Evolutionary conservation across 2,888 invertebrate species (phyloP).

Genomic region (Volucella bombylans): DNA sequence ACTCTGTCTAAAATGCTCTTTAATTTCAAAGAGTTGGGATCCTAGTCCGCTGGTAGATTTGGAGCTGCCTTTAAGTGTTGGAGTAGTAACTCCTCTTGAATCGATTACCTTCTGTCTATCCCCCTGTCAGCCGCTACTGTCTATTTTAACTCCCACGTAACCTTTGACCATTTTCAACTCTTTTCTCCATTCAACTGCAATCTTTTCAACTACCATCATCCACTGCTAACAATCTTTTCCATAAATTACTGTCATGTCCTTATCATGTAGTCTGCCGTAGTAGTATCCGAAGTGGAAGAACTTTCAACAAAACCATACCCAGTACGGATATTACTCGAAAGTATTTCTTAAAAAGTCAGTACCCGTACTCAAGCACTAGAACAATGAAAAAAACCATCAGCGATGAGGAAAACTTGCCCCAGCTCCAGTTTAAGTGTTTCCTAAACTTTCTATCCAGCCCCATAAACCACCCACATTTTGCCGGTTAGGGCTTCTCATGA

Average conservation of each 20-base stretch:
- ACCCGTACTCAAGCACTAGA: neutral
- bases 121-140: too few species aligned
- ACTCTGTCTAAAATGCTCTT: too few species aligned
- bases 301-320: slow-evolving; percentile 24
- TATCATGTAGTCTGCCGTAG: slow-evolving; percentile 8
- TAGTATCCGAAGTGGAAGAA: slow-evolving; percentile 32
- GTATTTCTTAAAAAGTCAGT: slow-evolving; percentile 21
- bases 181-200: neutral
- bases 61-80: too few species aligned
- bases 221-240: neutral
- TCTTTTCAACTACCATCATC: neutral
- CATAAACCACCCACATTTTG: neutral
- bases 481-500: slow-evolving; percentile 12
- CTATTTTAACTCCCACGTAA: too few species aligned
- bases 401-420: slow-evolving; percentile 37
- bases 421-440: slow-evolving; percentile 30
- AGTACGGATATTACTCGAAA: neutral
- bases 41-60: too few species aligned
- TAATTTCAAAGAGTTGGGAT: too few species aligned
- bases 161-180: too few species aligned
- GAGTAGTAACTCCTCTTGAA: too few species aligned
- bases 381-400: slow-evolving; percentile 37
- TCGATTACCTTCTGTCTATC: too few species aligned
- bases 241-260: slow-evolving; percentile 37
- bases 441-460: slow-evolving; percentile 35